Evolutionary conservation across 2,113 vertebrate genomes (phyloP).

Genomic region (Pipra filicauda): DNA sequence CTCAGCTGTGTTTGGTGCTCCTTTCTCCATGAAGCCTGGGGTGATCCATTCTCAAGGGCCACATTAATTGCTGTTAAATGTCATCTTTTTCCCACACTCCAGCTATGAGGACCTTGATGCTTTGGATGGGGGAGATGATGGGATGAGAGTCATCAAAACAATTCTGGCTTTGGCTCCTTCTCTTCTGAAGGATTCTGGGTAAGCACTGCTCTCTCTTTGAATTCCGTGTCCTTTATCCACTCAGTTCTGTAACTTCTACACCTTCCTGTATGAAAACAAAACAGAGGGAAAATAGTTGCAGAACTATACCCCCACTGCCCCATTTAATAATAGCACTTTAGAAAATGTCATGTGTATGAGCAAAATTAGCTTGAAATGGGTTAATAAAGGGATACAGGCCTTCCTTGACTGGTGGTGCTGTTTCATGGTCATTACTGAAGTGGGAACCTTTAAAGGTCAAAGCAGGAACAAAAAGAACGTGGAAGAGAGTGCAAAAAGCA

Average conservation of each 20-base stretch:
- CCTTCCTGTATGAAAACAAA: neutral
- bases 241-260: neutral
- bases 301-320: neutral
- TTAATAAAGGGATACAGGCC: neutral
- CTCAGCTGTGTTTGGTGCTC: neutral
- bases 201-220: neutral
- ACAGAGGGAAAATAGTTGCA: neutral
- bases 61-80: neutral
- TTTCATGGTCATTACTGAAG: neutral
- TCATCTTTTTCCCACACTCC: neutral
- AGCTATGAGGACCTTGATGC: conserved; percentile 90
- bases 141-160: conserved; percentile 82
- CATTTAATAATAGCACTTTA: neutral
- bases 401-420: neutral
- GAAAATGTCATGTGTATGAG: neutral
- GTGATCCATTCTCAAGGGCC: neutral
- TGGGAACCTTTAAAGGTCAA: neutral
- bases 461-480: neutral
- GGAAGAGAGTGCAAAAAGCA: neutral
- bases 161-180: conserved; percentile 82
- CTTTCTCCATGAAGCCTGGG: neutral
- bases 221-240: neutral
- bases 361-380: neutral
- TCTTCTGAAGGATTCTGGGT: conserved; percentile 85
- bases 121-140: conserved; percentile 89